Conservation (phyloP, 2,888 invertebrate genomes). For the Ectemnius cavifrons region DNA sequence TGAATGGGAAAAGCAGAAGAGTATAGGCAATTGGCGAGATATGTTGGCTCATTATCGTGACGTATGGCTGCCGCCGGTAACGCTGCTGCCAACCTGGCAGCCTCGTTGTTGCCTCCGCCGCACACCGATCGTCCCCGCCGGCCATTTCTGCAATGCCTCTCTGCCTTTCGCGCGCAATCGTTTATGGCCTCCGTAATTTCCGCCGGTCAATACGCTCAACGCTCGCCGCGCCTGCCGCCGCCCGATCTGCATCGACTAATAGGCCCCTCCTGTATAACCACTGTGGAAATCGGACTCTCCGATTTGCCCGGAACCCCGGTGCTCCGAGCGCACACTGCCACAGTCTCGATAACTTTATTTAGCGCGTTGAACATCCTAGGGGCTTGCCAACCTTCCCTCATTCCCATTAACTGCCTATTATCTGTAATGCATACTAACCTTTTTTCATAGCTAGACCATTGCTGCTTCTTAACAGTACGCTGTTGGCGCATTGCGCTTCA, state of each 20-base stretch:
- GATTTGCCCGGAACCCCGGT: conserved; percentile 31
- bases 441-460: conserved; percentile 23
- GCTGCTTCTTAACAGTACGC: conserved; percentile 13
- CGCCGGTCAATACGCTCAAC: conserved; percentile 35
- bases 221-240: background rate
- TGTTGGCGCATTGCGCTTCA: background rate
- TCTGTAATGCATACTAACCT: conserved; percentile 28
- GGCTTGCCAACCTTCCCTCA: conserved; percentile 49
- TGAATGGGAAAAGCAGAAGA: conserved; percentile 36
- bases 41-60: conserved; percentile 73
- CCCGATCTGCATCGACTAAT: conserved; percentile 47
- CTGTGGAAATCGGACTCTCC: conserved; percentile 38
- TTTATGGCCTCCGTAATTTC: conserved; percentile 54
- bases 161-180: conserved; percentile 43
- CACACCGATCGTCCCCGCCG: conserved; percentile 37
- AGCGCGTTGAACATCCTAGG: conserved; percentile 13
- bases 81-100: conserved; percentile 31
- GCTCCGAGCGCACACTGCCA: background rate
- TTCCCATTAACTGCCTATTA: conserved; percentile 57
- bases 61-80: conserved; percentile 67
- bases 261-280: conserved; percentile 34
- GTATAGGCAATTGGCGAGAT: conserved; percentile 50
- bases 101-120: conserved; percentile 18
- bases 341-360: conserved; percentile 51
- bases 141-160: conserved; percentile 39